phyloP scores from a whole-genome alignment of 2,797 vertebrate genomes.

The Rhinatrema bivittatum region DNA sequence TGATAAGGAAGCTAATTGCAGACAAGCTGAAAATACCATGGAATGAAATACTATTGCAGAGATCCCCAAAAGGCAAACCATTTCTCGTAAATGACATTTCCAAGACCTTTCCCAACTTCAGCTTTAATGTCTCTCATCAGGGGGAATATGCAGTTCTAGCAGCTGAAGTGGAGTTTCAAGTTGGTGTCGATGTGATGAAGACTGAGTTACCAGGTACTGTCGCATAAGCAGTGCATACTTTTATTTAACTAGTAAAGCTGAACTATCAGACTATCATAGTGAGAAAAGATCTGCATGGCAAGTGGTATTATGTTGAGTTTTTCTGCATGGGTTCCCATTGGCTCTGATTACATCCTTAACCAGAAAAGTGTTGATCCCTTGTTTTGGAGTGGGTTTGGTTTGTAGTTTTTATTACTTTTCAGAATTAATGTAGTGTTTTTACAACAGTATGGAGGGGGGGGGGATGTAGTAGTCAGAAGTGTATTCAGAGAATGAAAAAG shows the following conservation, averaged over 20 bases:
- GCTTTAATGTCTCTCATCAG: conserved; percentile 92
- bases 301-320: too few species aligned
- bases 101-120: conserved; percentile 54
- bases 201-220: conserved; percentile 77
- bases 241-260: background rate
- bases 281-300: too few species aligned
- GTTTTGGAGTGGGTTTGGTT: too few species aligned
- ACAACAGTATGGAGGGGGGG: too few species aligned
- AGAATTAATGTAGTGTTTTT: too few species aligned
- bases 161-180: conserved; percentile 74
- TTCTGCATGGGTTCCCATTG: too few species aligned
- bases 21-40: conserved; percentile 82
- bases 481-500: too few species aligned
- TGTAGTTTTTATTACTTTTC: too few species aligned
- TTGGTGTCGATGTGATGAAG: conserved; percentile 92
- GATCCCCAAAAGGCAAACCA: conserved; percentile 85
- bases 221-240: too few species aligned
- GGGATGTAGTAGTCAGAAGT: too few species aligned
- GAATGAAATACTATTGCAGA: conserved; percentile 76
- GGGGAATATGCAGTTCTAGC: conserved; percentile 89
- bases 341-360: too few species aligned
- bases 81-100: conserved; percentile 60
- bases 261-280: background rate
- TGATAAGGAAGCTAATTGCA: conserved; percentile 83
- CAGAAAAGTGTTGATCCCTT: too few species aligned